Conservation (phyloP, 2,797 vertebrate species). For the Melanogrammus aeglefinus region DNA sequence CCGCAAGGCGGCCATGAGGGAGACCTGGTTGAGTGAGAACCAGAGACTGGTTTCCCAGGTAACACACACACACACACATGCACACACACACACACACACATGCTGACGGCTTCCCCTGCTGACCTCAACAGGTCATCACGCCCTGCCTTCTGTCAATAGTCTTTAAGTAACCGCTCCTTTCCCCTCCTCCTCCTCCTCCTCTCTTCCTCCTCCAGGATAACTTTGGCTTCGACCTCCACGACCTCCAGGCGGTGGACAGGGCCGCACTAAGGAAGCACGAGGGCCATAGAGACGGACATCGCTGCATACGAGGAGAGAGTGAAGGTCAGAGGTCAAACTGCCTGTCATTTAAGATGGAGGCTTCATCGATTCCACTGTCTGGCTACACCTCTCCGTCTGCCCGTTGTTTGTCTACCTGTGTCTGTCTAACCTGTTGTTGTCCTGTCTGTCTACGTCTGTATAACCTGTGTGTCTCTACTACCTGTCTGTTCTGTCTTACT, state of each 20-base stretch:
- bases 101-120: too few relatives aligned
- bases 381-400: too few relatives aligned
- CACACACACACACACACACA: too few relatives aligned
- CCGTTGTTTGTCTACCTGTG: too few relatives aligned
- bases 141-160: too few relatives aligned
- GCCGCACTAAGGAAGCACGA: conserved; percentile 93
- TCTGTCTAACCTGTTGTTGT: too few relatives aligned
- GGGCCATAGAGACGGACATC: conserved; percentile 94
- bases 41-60: conserved; percentile 96
- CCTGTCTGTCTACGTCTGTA: too few relatives aligned
- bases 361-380: too few relatives aligned
- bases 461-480: too few relatives aligned
- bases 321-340: conserved; percentile 45
- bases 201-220: conserved; percentile 76
- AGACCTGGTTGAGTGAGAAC: conserved; percentile 96
- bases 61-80: not conserved
- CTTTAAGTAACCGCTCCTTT: not conserved
- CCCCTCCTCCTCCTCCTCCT: not conserved
- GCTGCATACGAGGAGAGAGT: conserved; percentile 91
- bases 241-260: conserved; percentile 92
- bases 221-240: conserved; percentile 92
- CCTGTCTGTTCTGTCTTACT: too few relatives aligned
- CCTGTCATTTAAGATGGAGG: too few relatives aligned
- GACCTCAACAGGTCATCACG: too few relatives aligned
- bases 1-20: conserved; percentile 94